These are phyloP conservation scores for Bugulina stolonifera DNA, from an alignment of 2,888 invertebrate genomes.

Conservation along the genomic window DNA sequence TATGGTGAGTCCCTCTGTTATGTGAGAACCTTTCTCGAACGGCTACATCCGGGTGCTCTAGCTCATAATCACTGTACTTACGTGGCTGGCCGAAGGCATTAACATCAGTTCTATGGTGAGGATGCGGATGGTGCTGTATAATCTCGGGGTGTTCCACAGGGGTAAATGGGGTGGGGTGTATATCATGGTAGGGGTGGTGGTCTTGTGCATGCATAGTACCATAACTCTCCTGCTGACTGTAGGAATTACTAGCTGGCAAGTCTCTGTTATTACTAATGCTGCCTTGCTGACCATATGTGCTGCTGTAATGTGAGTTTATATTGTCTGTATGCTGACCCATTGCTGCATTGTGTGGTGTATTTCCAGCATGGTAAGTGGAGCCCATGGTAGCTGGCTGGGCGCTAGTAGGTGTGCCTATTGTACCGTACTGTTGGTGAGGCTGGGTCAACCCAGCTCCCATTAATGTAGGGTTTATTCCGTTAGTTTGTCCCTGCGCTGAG, in stretches of 20 bases:
- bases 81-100: conserved; percentile 10
- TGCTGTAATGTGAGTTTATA: too few relatives aligned
- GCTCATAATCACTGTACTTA: conserved; percentile 10
- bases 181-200: not conserved
- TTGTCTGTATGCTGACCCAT: not conserved
- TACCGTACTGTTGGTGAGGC: not conserved
- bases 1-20: not conserved
- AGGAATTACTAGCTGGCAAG: not conserved
- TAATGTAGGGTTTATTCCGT: not conserved
- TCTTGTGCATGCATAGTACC: not conserved
- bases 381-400: not conserved
- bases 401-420: not conserved
- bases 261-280: too few relatives aligned
- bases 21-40: not conserved
- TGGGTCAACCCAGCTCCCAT: not conserved
- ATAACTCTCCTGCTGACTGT: not conserved
- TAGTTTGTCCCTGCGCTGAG: not conserved
- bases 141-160: not conserved
- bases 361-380: not conserved
- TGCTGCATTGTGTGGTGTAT: not conserved
- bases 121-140: not conserved
- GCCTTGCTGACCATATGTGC: too few relatives aligned
- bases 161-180: not conserved
- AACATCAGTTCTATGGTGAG: not conserved
- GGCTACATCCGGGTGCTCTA: conserved; percentile 9